These are phyloP conservation scores for Merluccius polli DNA, from an alignment of 2,797 vertebrate genomes.

Conservation along the genomic window DNA sequence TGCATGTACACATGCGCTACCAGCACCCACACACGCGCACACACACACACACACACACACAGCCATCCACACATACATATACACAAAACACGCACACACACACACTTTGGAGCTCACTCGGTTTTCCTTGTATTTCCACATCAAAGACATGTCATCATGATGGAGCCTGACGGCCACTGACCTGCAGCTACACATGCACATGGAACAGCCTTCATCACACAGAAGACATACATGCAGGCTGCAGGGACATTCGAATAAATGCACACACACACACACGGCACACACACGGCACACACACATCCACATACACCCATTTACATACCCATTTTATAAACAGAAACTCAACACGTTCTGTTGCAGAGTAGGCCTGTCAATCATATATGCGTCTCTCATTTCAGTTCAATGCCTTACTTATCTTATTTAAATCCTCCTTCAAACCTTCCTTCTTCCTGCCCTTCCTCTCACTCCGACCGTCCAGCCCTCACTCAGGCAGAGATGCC, in stretches of 20 bases:
- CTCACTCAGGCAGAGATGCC: neutral
- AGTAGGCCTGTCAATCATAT: neutral
- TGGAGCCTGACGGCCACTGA: constrained; percentile 62
- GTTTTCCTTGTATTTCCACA: constrained; percentile 70
- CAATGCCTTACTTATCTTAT: neutral
- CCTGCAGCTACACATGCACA: constrained; percentile 60
- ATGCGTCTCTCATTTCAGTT: neutral
- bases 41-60: constrained; percentile 15
- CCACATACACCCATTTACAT: neutral
- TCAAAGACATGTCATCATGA: constrained; percentile 73
- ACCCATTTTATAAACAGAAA: neutral
- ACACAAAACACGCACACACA: constrained; percentile 31
- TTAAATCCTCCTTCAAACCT: neutral
- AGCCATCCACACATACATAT: no score
- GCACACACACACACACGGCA: neutral
- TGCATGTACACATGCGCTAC: no score
- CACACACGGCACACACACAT: neutral
- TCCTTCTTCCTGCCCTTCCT: neutral
- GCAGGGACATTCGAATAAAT: neutral
- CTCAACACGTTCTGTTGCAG: neutral
- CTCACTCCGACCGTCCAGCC: neutral
- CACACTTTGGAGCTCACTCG: constrained; percentile 50
- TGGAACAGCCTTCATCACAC: constrained; percentile 18
- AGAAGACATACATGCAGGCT: neutral
- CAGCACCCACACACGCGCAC: no score